Evolutionary conservation across 1,140 invertebrate species (phyloP).

Genomic region (Drosophila grimshawi): DNA sequence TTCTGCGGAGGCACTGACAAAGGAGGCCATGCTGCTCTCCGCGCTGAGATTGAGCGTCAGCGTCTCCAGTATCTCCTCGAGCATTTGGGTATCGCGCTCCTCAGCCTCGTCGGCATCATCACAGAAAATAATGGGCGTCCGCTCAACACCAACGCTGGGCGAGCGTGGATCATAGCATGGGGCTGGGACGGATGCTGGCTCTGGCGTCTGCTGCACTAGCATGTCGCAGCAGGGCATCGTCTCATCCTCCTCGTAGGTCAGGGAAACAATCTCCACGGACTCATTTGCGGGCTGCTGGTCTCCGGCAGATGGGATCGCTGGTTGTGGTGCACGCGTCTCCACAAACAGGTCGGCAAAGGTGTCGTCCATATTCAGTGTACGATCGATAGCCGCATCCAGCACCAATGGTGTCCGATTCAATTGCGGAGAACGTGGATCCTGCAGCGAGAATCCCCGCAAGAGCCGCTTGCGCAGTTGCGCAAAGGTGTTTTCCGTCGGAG

Average conservation of each 20-base stretch:
- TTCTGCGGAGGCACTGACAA: slow-evolving; percentile 46
- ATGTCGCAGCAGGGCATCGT: slow-evolving; percentile 68
- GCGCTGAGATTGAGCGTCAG: slow-evolving; percentile 70
- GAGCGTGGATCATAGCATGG: slow-evolving; percentile 84
- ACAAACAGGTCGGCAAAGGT: slow-evolving; percentile 80
- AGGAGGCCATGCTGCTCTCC: slow-evolving; percentile 66
- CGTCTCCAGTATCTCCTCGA: slow-evolving; percentile 76
- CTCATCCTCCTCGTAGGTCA: slow-evolving; percentile 66
- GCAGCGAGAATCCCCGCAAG: slow-evolving; percentile 70
- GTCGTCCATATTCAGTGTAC: slow-evolving; percentile 76
- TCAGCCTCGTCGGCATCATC: slow-evolving; percentile 72
- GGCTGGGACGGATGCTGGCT: slow-evolving; percentile 15
- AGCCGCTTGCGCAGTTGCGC: slow-evolving; percentile 64
- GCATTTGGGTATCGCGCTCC: slow-evolving; percentile 65
- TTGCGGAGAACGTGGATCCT: slow-evolving; percentile 85
- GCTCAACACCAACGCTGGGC: slow-evolving; percentile 84
- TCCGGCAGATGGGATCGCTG: background rate
- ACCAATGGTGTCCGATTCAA: slow-evolving; percentile 84
- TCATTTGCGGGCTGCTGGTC: slow-evolving; percentile 18
- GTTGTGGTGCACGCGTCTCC: slow-evolving; percentile 58
- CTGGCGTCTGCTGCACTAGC: slow-evolving; percentile 31
- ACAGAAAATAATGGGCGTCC: slow-evolving; percentile 85
- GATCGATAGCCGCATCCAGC: slow-evolving; percentile 77
- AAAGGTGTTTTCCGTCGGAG: slow-evolving; percentile 52
- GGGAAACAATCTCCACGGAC: slow-evolving; percentile 57